Conservation (phyloP, 2,113 vertebrate genomes). For the Stegostoma tigrinum region DNA sequence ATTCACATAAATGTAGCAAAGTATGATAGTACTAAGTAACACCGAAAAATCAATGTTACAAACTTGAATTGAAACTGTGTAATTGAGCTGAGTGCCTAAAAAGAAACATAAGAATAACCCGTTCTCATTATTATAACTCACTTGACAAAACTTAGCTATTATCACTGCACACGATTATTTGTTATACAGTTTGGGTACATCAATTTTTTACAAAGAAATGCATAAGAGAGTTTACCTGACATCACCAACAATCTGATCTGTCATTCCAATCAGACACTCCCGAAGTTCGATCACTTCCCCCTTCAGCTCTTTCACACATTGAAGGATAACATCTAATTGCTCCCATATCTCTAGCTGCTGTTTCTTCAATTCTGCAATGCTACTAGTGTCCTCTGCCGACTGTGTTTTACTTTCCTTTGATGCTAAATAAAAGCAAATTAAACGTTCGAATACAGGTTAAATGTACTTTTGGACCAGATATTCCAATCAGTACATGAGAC, state of each 20-base stretch:
- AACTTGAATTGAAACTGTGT: neutral
- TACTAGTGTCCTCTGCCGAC: neutral
- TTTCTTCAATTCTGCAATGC: constrained; percentile 38
- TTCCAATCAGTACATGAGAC: neutral
- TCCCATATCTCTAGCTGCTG: constrained; percentile 70
- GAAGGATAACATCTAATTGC: constrained; percentile 75
- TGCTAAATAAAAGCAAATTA: neutral
- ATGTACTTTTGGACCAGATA: neutral
- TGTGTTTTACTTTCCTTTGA: neutral
- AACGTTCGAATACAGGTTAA: neutral
- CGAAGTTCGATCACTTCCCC: constrained; percentile 76
- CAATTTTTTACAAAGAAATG: neutral
- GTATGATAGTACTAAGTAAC: neutral
- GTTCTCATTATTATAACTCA: neutral
- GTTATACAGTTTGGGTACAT: neutral
- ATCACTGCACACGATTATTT: neutral
- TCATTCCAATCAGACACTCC: constrained; percentile 66
- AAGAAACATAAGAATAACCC: neutral
- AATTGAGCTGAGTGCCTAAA: neutral
- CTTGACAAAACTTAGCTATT: neutral
- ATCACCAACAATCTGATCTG: constrained; percentile 70
- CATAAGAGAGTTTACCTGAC: constrained; percentile 62
- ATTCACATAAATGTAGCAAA: neutral
- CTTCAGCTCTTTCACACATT: constrained; percentile 61
- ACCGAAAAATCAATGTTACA: neutral